phyloP scores from a whole-genome alignment of 1,140 invertebrate genomes.

The Trichonephila inaurata region DNA sequence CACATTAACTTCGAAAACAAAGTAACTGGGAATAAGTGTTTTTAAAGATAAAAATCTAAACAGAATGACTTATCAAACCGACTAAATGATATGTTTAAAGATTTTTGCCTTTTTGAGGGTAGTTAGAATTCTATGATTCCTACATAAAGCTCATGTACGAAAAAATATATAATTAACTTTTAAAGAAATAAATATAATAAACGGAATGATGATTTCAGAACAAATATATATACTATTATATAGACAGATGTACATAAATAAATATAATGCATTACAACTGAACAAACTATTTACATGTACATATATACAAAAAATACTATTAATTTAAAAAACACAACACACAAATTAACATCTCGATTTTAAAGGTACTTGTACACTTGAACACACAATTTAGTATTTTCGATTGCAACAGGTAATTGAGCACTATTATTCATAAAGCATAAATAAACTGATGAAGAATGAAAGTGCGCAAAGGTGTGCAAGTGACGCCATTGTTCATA shows the following conservation, averaged over 20 bases:
- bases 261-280: not conserved
- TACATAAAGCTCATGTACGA: not conserved
- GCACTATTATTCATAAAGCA: not conserved
- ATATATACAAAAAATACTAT: not conserved
- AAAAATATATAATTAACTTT: not conserved
- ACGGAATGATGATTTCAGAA: not conserved
- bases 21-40: not conserved
- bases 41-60: not conserved
- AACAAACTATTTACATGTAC: not conserved
- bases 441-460: not conserved
- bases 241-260: not conserved
- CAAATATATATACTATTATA: not conserved
- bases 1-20: too few relatives aligned
- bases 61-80: not conserved
- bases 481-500: not conserved
- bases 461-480: not conserved
- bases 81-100: not conserved
- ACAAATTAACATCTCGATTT: not conserved
- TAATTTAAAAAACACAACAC: not conserved
- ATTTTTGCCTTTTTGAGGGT: not conserved
- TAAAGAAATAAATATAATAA: not conserved
- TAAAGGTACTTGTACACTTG: not conserved
- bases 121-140: not conserved
- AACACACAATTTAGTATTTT: not conserved
- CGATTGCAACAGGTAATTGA: slow-evolving; percentile 22